phyloP scores from a whole-genome alignment of 2,888 invertebrate genomes.

The Pammene fasciana region DNA sequence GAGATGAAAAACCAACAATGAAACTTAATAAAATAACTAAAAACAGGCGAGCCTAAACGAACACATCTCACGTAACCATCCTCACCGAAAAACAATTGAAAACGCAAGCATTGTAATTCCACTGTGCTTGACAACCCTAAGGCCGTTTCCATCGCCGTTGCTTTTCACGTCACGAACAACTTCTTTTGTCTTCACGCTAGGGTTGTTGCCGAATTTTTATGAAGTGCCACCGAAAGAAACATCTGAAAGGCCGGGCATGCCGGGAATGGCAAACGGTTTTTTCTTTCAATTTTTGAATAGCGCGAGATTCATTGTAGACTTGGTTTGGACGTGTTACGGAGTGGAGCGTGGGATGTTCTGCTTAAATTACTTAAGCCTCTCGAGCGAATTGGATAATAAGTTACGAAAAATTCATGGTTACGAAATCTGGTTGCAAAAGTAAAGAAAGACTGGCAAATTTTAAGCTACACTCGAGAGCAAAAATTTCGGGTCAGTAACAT shows the following conservation, averaged over 20 bases:
- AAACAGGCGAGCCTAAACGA: not conserved
- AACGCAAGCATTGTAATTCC: conserved; percentile 25
- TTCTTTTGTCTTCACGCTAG: conserved; percentile 43
- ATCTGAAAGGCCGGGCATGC: conserved; percentile 40
- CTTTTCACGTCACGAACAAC: conserved; percentile 41
- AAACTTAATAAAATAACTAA: not conserved
- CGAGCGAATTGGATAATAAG: not conserved
- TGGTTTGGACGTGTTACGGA: conserved; percentile 20
- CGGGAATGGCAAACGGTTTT: conserved; percentile 37
- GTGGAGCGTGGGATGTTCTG: conserved; percentile 9
- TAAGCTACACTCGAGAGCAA: too few relatives aligned
- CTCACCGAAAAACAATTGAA: conserved; percentile 30
- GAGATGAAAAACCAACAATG: too few relatives aligned
- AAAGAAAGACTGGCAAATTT: too few relatives aligned
- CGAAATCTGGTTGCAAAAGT: too few relatives aligned
- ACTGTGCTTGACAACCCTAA: conserved; percentile 46
- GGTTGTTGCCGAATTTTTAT: conserved; percentile 44
- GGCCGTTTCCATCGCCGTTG: conserved; percentile 42
- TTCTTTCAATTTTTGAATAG: conserved; percentile 43
- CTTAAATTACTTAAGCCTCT: conserved; percentile 12
- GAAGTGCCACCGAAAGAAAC: conserved; percentile 43
- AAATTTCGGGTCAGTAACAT: too few relatives aligned
- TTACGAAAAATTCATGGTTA: not conserved
- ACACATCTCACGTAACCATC: conserved; percentile 11
- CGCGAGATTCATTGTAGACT: conserved; percentile 29